Conservation (phyloP, 2,113 vertebrate genomes). For the Salvelinus fontinalis region DNA sequence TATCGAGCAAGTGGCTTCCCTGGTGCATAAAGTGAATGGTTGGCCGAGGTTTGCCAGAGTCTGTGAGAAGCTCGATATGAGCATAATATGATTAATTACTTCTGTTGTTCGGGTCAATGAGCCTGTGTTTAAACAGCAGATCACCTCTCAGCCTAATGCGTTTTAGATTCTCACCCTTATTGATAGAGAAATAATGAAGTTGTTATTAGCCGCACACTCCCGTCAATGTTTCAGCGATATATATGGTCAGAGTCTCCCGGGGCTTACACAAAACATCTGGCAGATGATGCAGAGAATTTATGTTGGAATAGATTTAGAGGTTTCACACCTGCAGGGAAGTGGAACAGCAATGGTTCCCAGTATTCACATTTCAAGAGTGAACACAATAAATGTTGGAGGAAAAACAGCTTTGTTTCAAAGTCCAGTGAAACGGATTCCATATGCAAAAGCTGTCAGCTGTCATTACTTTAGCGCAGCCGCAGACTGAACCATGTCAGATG, state of each 20-base stretch:
- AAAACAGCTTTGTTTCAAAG: too few relatives aligned
- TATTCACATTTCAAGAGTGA: too few relatives aligned
- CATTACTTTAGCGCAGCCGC: too few relatives aligned
- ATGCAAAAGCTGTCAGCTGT: too few relatives aligned
- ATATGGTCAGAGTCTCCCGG: slow-evolving; percentile 14
- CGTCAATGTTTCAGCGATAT: slow-evolving; percentile 18
- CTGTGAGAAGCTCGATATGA: slow-evolving; percentile 21
- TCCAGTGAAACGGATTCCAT: too few relatives aligned
- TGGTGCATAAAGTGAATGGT: slow-evolving; percentile 30
- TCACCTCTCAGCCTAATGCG: slow-evolving; percentile 20
- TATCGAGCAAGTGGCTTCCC: slow-evolving; percentile 4
- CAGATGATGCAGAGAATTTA: neutral
- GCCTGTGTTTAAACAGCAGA: slow-evolving; percentile 5
- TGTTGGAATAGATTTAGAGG: too few relatives aligned
- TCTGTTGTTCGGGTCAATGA: slow-evolving; percentile 24
- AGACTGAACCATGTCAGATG: too few relatives aligned
- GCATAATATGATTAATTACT: slow-evolving; percentile 37
- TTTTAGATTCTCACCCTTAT: slow-evolving; percentile 17
- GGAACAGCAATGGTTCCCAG: too few relatives aligned
- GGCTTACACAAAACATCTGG: slow-evolving; percentile 5
- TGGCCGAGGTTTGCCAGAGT: slow-evolving; percentile 7
- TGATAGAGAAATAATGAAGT: slow-evolving; percentile 36
- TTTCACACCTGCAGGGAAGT: too few relatives aligned
- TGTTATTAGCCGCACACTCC: slow-evolving; percentile 17
- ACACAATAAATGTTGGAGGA: too few relatives aligned